phyloP scores from a whole-genome alignment of 1,140 invertebrate genomes.

The roundworm (Caenorhabditis elegans) region WBcel235 BX284602.5:6791501-6792000 shows the following conservation, averaged over 20 bases:
- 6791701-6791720: conserved; percentile 15
- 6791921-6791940: conserved; percentile 14
- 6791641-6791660: background rate
- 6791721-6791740: background rate
- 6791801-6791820: background rate
- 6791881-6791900: background rate
- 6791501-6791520: background rate
- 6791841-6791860: conserved; percentile 1
- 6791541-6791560: no score
- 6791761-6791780: background rate
- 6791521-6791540: background rate
- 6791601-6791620: conserved; percentile 21
- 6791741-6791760: no score
- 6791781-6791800: background rate
- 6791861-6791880: conserved; percentile 19
- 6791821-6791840: background rate
- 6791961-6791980: background rate
- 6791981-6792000: background rate
- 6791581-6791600: conserved; percentile 29
- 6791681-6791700: conserved; percentile 2
- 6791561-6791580: background rate
- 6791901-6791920: background rate
- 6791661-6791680: background rate
- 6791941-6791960: background rate
- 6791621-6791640: background rate